phyloP scores from a whole-genome alignment of 2,888 invertebrate species.

The Drosophila nigritarsus region DNA sequence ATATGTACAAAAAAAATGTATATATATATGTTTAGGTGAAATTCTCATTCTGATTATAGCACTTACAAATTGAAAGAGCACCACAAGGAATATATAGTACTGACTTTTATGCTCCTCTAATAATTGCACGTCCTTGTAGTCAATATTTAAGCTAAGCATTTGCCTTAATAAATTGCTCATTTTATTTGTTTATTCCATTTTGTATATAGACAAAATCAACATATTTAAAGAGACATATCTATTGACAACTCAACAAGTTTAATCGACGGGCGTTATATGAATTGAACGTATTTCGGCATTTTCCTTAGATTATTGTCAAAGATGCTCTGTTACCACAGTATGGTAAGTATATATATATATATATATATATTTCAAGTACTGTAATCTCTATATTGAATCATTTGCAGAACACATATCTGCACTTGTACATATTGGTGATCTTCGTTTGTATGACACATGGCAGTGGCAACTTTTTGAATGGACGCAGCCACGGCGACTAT shows the following conservation, averaged over 20 bases:
- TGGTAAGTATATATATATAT: constrained; percentile 38
- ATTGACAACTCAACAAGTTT: constrained; percentile 6
- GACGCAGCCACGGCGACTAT: constrained; percentile 48
- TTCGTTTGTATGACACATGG: constrained; percentile 42
- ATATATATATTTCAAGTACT: no score
- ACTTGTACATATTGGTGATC: constrained; percentile 51
- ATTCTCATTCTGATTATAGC: neutral
- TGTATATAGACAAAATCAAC: constrained; percentile 7
- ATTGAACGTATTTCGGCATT: constrained; percentile 18
- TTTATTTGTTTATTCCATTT: neutral
- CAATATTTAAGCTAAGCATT: neutral
- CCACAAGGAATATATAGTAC: neutral
- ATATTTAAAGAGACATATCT: constrained; percentile 38
- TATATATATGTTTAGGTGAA: neutral
- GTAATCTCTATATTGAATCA: neutral
- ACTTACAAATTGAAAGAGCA: neutral
- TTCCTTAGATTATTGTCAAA: constrained; percentile 18
- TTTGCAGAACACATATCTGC: constrained; percentile 51
- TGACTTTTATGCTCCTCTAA: constrained; percentile 4
- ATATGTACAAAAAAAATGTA: neutral
- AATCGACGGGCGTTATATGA: constrained; percentile 20
- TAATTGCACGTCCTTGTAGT: constrained; percentile 15
- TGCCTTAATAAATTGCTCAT: neutral
- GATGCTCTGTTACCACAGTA: constrained; percentile 39
- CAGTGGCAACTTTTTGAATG: constrained; percentile 53